Evolutionary conservation across 92 coral and sea anemone genomes (phyloP), one percentile per base, ranked within the genome.

Genomic region (Heliopora coerulea): DNA sequence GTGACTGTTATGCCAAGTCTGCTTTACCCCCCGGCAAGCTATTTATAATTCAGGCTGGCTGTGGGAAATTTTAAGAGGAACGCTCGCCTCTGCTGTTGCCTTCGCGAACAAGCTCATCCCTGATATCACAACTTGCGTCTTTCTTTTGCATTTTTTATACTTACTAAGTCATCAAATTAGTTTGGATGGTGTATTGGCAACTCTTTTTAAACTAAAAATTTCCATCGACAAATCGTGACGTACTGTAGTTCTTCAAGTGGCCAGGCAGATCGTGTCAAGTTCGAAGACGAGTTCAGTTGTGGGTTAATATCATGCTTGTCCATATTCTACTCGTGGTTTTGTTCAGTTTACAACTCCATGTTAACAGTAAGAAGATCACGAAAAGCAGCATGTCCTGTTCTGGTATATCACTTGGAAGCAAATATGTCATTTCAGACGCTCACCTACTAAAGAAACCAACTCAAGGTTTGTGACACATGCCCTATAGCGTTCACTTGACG

Each of bases 301-400:
- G 58, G 29, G 72, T 21, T 46, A 25, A 28, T 25, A 56, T 28
- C 39, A 67, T 67, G 74, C 28, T 44, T 12, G 59, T 34, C 13
- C 26, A 19, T 46, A 46, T 33, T 39, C 40, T 67, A 39, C 74
- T 67, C 74, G 74, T 48, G 74, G 19, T 67, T 67, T 30, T 67
- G 58, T 67, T 67, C 40, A 23, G 29, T 67, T 67, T 49, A 27
- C 39, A 12, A 11, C 27, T 24, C 12, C 17, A 25, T 44, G 74
- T 67, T 35, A 26, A 67, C 24, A 44, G 40, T 67, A 8, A 46
- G 3, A 25, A 44, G 35, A 67, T 35, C 58, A 67, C 30, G 59
- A 67, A 44, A 44, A 56, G 35, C 59, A 67, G 48, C 40, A 46
- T 11, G 37, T 44, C 74, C 1, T 67, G 74, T 67, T 46, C 59